Base-by-base conservation (phyloP, 2,888 invertebrate genomes). In the Himalopsyche tibetana region DNA sequence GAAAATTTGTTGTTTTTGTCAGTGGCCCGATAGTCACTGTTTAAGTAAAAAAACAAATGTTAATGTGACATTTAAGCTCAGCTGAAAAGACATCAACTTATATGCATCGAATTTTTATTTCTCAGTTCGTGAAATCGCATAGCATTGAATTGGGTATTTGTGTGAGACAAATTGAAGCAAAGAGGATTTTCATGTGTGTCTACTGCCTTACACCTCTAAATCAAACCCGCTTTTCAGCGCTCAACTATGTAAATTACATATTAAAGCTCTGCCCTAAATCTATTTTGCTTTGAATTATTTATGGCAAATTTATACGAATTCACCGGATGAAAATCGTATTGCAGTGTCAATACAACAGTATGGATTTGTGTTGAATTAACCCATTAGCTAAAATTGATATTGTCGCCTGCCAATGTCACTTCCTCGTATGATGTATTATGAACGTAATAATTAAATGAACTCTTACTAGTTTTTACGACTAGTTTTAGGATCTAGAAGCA, bases 111-210 rank as follows among this genome's bases (percentile, higher is more conserved):
- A 36, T 74, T 38, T 19, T 19, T 19, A 38, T 28, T 36, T 74
- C 38, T 74, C 74, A 74, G 19, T 38, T 38, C 74, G 74, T 12
- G 5, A 74, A 74, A 36, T 74, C 74, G 15, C 51, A 51, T 51
- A 11, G 45, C 15, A 80, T 42, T 45, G 45, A 80, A 80, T 45
- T 9, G 80, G 45, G 80, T 28, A 45, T 80, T 28, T 80, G 80
- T 42, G 80, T 80, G 80, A 40, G 51, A 80, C 80, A 80, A 80
- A 80, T 80, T 51, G 80, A 28, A 45, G 45, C 42, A 51, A 42
- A 80, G 51, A 80, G 80, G 80, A 42, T 80, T 80, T 80, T 36
- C 80, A 80, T 80, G 80, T 80, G 80, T 51, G 80, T 51, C n/a
- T 42, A n/a, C 12, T n/a, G n/a, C 80, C n/a, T 51, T 42, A 80